Evolutionary conservation across 2,888 invertebrate genomes (phyloP).

Genomic region (Loripinus fragilis): DNA sequence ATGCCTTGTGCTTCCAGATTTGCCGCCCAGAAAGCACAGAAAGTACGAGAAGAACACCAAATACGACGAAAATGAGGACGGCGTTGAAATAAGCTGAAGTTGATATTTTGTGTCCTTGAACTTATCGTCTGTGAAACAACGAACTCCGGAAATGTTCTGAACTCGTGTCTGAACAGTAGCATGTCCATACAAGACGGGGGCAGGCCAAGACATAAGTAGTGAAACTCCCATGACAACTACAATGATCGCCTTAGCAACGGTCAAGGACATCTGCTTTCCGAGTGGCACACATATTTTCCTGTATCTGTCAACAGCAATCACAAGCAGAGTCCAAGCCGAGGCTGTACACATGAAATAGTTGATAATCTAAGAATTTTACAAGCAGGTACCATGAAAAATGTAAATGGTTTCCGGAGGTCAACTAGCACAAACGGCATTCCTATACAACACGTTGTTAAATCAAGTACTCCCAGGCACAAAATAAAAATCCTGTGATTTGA

Average conservation of each 20-base stretch:
- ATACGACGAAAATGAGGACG: conserved; percentile 60
- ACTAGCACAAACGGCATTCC: conserved; percentile 63
- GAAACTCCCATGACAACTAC: conserved; percentile 38
- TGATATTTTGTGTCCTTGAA: conserved; percentile 58
- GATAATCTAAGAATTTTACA: conserved; percentile 55
- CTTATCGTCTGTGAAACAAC: conserved; percentile 67
- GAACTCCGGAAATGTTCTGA: conserved; percentile 55
- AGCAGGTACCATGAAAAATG: conserved; percentile 41
- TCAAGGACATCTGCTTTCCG: conserved; percentile 60
- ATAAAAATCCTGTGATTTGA: conserved; percentile 60
- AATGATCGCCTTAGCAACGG: conserved; percentile 51
- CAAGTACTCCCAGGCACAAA: conserved; percentile 47
- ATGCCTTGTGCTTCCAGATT: conserved; percentile 35
- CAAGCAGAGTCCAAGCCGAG: conserved; percentile 43
- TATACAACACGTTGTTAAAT: conserved; percentile 50
- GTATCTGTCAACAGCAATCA: conserved; percentile 63
- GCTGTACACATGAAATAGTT: conserved; percentile 52
- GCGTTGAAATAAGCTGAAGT: conserved; percentile 63
- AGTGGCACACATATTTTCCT: conserved; percentile 70
- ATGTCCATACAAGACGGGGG: conserved; percentile 67
- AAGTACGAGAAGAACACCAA: conserved; percentile 49
- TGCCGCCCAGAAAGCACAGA: conserved; percentile 59
- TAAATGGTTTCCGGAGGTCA: conserved; percentile 53
- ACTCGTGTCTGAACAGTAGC: conserved; percentile 55
- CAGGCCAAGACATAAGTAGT: conserved; percentile 61